These are phyloP conservation scores for Macrochelys suwanniensis DNA, from an alignment of 2,797 vertebrate genomes.

Conservation along the genomic window DNA sequence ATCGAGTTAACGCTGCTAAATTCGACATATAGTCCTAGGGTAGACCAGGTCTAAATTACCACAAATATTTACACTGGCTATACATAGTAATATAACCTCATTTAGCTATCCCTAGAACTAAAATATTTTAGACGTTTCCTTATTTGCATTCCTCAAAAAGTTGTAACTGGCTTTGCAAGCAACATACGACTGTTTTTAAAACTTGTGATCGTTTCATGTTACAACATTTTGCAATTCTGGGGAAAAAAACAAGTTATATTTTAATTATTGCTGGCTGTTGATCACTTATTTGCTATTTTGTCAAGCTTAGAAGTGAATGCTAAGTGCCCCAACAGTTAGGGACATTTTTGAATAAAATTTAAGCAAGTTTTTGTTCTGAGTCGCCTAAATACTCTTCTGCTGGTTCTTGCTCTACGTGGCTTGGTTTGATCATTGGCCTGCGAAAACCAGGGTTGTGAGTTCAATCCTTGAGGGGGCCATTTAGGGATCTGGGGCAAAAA, in stretches of 20 bases:
- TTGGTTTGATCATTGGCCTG: too few relatives aligned
- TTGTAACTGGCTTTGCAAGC: not conserved
- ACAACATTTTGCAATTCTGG: not conserved
- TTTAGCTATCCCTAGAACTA: not conserved
- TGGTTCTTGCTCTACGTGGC: not conserved
- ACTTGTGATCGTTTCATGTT: not conserved
- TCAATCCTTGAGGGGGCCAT: too few relatives aligned
- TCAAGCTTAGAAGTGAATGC: not conserved
- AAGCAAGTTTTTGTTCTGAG: not conserved
- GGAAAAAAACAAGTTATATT: not conserved
- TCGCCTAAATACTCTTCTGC: not conserved
- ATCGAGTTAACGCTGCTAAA: too few relatives aligned
- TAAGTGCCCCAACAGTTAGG: not conserved
- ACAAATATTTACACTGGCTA: not conserved
- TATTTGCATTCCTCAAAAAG: constrained; percentile 15
- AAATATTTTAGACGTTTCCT: constrained; percentile 1
- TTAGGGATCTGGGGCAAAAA: too few relatives aligned
- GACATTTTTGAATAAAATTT: not conserved
- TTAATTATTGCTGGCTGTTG: not conserved
- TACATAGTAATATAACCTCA: not conserved
- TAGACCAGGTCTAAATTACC: not conserved
- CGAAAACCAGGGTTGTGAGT: too few relatives aligned
- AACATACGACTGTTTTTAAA: not conserved
- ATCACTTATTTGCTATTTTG: not conserved
- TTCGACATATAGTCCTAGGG: too few relatives aligned